phyloP scores from a whole-genome alignment of 2,113 vertebrate genomes.

The Pleuronectes platessa region DNA sequence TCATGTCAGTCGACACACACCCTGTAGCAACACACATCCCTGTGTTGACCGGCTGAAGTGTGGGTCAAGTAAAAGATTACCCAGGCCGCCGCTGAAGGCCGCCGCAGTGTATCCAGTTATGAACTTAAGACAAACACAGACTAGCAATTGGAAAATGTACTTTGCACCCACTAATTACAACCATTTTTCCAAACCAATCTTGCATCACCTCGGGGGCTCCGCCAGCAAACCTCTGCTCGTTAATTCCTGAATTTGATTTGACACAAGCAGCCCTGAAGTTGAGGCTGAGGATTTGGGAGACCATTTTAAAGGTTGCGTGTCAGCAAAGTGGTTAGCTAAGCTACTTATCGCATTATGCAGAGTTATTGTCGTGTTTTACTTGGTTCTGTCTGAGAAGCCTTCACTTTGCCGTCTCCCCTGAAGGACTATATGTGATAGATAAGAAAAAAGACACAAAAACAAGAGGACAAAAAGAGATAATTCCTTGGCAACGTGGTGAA shows the following conservation, averaged over 20 bases:
- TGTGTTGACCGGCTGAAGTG: not conserved
- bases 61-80: conserved; percentile 22
- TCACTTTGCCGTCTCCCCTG: conserved; percentile 55
- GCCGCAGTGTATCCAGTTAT: conserved; percentile 28
- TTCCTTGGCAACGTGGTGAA: conserved; percentile 39
- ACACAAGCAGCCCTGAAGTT: conserved; percentile 63
- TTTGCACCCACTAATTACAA: conserved; percentile 46
- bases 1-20: not conserved
- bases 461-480: conserved; percentile 58
- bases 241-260: conserved; percentile 54
- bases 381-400: conserved; percentile 55
- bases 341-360: conserved; percentile 72
- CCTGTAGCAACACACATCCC: not conserved
- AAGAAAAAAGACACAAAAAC: conserved; percentile 41
- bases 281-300: conserved; percentile 54
- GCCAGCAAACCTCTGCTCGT: conserved; percentile 48
- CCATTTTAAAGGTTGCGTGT: conserved; percentile 63
- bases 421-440: conserved; percentile 51
- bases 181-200: conserved; percentile 36
- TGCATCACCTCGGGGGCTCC: conserved; percentile 49
- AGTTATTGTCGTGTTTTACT: conserved; percentile 68
- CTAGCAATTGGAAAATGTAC: conserved; percentile 35
- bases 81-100: not conserved
- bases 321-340: conserved; percentile 66
- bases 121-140: conserved; percentile 30